Evolutionary conservation across 2,888 invertebrate genomes (phyloP).

Genomic region (Heteromyza rotundicornis): DNA sequence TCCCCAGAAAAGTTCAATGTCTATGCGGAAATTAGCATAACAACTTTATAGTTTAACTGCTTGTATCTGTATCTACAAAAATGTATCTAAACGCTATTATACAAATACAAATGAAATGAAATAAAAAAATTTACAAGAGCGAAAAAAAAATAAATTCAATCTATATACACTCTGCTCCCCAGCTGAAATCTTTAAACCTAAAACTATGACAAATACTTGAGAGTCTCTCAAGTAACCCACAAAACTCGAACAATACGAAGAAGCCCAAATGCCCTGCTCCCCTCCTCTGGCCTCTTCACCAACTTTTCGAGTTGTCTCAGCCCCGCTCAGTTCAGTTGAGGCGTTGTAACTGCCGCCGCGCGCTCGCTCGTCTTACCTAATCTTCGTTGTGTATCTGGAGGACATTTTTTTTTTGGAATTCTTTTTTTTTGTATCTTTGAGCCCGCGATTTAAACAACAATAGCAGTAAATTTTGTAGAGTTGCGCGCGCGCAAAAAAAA

Average conservation of each 20-base stretch:
- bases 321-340: no score
- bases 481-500: not conserved
- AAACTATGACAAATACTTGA: not conserved
- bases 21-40: conserved; percentile 56
- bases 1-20: conserved; percentile 26
- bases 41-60: conserved; percentile 62
- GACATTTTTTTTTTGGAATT: not conserved
- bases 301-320: no score
- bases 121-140: no score
- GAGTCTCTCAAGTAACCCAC: conserved; percentile 29
- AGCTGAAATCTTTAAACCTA: not conserved
- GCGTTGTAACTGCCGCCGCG: not conserved
- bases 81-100: conserved; percentile 2
- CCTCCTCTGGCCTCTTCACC: not conserved
- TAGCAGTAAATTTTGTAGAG: not conserved
- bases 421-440: no score
- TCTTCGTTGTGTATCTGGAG: not conserved
- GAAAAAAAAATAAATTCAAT: not conserved
- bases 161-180: no score
- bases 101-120: no score
- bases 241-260: conserved; percentile 32
- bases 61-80: conserved; percentile 17
- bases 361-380: not conserved
- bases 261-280: not conserved
- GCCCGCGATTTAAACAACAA: conserved; percentile 2